Conservation (phyloP, 1,140 invertebrate genomes). For the Anastatus disparis region DNA sequence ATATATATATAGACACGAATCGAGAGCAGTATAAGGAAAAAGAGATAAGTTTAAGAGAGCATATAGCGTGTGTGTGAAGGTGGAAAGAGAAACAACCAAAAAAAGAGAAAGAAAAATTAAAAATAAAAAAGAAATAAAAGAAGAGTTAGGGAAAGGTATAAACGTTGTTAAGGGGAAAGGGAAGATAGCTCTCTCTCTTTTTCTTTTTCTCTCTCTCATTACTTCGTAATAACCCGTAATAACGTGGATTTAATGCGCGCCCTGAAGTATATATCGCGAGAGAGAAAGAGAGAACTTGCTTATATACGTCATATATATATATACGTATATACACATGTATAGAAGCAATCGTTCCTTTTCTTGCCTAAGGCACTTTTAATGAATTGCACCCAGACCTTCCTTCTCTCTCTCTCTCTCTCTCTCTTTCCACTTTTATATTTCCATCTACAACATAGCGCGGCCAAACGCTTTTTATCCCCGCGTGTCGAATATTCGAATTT, state of each 20-base stretch:
- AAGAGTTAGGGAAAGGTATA: background rate
- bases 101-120: too few relatives aligned
- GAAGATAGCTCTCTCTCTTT: background rate
- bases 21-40: background rate
- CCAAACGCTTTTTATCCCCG: conserved; percentile 7
- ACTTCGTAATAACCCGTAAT: conserved; percentile 47
- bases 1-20: background rate
- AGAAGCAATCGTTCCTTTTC: conserved; percentile 25
- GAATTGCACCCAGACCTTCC: conserved; percentile 36
- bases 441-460: background rate
- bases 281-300: background rate
- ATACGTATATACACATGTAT: background rate
- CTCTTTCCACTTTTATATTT: conserved; percentile 13
- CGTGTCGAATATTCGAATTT: conserved; percentile 40
- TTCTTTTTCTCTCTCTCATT: conserved; percentile 39
- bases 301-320: background rate
- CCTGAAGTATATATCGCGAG: conserved; percentile 22
- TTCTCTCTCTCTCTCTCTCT: background rate
- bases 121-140: background rate
- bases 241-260: conserved; percentile 46
- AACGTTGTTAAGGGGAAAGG: conserved; percentile 10
- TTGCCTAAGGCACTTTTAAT: conserved; percentile 45
- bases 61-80: background rate
- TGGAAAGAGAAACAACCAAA: background rate
- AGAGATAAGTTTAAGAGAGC: too few relatives aligned